These are phyloP conservation scores for Planococcus citri DNA, from an alignment of 1,140 invertebrate species.

Conservation along the genomic window DNA sequence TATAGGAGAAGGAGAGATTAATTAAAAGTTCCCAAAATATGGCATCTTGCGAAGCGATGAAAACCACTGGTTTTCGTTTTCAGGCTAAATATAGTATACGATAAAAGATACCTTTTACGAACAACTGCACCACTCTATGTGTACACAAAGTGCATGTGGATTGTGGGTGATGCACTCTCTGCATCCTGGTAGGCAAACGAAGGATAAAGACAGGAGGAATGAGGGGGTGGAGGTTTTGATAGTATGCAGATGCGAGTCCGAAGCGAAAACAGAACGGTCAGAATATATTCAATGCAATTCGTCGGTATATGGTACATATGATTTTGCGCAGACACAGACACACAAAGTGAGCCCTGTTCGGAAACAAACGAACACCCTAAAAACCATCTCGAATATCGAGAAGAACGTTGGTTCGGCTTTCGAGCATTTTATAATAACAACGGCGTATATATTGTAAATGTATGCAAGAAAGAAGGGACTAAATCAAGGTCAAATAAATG, in stretches of 20 bases:
- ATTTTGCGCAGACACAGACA: too few species aligned
- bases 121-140: too few species aligned
- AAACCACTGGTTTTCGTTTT: too few species aligned
- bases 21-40: too few species aligned
- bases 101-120: too few species aligned
- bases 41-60: too few species aligned
- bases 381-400: neutral
- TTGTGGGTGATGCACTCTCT: too few species aligned
- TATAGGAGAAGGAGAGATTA: too few species aligned
- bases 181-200: too few species aligned
- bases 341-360: neutral
- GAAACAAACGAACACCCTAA: neutral
- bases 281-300: neutral
- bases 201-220: neutral
- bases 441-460: neutral
- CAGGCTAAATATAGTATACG: too few species aligned
- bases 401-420: too few species aligned
- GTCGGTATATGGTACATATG: neutral
- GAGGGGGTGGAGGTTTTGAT: neutral
- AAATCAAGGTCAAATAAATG: constrained; percentile 7
- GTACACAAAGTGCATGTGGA: too few species aligned
- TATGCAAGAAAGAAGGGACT: neutral
- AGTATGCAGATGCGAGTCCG: neutral
- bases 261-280: neutral
- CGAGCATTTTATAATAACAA: neutral